Base-by-base conservation (phyloP, 1,140 invertebrate genomes). In the Dufourea novaeangliae region DNA sequence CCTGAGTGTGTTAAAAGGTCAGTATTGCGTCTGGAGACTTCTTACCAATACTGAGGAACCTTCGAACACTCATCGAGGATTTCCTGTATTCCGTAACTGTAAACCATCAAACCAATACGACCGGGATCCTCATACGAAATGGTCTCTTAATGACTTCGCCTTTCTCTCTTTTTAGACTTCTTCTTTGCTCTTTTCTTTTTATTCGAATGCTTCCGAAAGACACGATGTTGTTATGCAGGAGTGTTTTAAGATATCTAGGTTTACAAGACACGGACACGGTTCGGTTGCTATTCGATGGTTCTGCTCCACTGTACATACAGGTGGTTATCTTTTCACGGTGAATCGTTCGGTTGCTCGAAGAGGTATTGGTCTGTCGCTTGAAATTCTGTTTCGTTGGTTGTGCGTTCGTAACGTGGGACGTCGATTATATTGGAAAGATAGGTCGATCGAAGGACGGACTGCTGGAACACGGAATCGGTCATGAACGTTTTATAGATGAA, bases 71-170 rank as follows among this genome's bases (percentile, higher is more conserved):
- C n/a, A n/a, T n/a, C n/a, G n/a, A n/a, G n/a, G n/a, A n/a, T n/a
- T n/a, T n/a, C n/a, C n/a, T n/a, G n/a, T 50, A 50, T 50, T 50
- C 46, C 20, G 46, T n/a, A 50, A 50, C 46, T 50, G 46, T 50
- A 50, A 50, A 50, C 46, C 46, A n/a, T n/a, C 46, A n/a, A 50
- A 50, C n/a, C 20, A 17, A 50, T n/a, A 50, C 41, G 41, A 46
- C 20, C 46, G 20, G n/a, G n/a, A n/a, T n/a, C 46, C 46, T n/a
- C 46, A 17, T n/a, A 50, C 46, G 46, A 17, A n/a, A 17, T 6
- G 20, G 3, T 8, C 46, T n/a, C 46, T 50, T 50, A 46, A 46
- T 46, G 41, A 46, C 41, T 14, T 46, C 41, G 41, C 11, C 41
- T 11, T 14, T 44, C 41, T 46, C 41, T 5, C 41, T 46, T 20